Base-by-base conservation (phyloP, 2,888 invertebrate species). In the Seira sanloemensis region DNA sequence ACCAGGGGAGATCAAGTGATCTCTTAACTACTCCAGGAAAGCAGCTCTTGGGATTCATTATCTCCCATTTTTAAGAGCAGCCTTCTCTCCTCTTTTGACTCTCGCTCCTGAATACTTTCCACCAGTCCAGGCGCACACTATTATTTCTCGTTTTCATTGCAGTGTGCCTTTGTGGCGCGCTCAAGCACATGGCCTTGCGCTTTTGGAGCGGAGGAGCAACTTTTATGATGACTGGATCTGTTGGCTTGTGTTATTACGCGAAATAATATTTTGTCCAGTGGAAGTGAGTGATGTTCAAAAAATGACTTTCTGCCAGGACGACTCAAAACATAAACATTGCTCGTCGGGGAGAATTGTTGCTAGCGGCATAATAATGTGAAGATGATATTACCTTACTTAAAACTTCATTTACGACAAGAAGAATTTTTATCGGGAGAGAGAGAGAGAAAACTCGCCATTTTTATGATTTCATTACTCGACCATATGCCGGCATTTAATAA, bases 321-420 rank as follows among this genome's bases (percentile, higher is more conserved):
- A 18, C n/a, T 58, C n/a, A n/a, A 58, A 58, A n/a, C 58, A 58
- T 58, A 7, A 58, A 58, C 5, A 4, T n/a, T 58, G 7, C 18
- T 58, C 58, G n/a, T 2, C 19, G 21, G 5, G 1, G 2, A 12
- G 21, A 62, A 62, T 62, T 9, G 62, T 62, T 62, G 62, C 62
- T 23, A 62, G 62, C 12, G 21, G 62, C 62, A 62, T 62, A 21
- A 62, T 62, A 62, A 62, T 62, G 62, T 62, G 62, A 62, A 62
- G 62, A 62, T 62, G 62, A 23, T 62, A 62, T 62, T 62, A 62
- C 23, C 62, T 21, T 16, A 62, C 23, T 62, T 62, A 62, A 62
- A 62, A 62, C 62, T 62, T 62, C 62, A 62, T 62, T 62, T 62
- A 62, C 62, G 62, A 62, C n/a, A n/a, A n/a, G n/a, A n/a, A n/a